phyloP scores from a whole-genome alignment of 2,113 vertebrate species.

The Chionis minor region DNA sequence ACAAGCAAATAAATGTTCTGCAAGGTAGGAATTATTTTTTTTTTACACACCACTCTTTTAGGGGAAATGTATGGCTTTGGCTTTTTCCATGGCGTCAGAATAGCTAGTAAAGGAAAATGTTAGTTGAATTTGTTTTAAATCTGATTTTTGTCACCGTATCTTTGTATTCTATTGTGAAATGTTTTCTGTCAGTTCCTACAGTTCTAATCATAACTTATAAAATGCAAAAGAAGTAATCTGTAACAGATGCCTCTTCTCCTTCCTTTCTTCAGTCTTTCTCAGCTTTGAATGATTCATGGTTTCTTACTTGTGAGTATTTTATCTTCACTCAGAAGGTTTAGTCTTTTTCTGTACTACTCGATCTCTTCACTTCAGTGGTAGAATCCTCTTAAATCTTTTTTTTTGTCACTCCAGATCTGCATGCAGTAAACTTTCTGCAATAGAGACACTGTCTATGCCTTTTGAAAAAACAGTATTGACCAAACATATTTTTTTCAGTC shows the following conservation, averaged over 20 bases:
- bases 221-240: not conserved
- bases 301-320: not conserved
- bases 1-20: slow-evolving; percentile 93
- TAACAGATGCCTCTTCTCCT: not conserved
- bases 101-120: not conserved
- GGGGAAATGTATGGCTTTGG: not conserved
- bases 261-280: not conserved
- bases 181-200: not conserved
- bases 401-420: not conserved
- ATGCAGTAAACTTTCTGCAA: not conserved
- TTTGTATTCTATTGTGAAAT: not conserved
- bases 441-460: not conserved
- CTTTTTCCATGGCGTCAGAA: not conserved
- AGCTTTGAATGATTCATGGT: not conserved
- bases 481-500: not conserved
- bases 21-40: slow-evolving; percentile 83
- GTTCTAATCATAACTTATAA: not conserved
- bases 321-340: not conserved
- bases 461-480: not conserved
- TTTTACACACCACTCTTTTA: not conserved
- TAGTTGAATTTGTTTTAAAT: not conserved
- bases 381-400: not conserved
- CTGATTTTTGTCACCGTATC: not conserved
- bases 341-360: not conserved
- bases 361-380: not conserved